Evolutionary conservation across 2,797 vertebrate genomes (phyloP).

Genomic region (Rhinella marina): DNA sequence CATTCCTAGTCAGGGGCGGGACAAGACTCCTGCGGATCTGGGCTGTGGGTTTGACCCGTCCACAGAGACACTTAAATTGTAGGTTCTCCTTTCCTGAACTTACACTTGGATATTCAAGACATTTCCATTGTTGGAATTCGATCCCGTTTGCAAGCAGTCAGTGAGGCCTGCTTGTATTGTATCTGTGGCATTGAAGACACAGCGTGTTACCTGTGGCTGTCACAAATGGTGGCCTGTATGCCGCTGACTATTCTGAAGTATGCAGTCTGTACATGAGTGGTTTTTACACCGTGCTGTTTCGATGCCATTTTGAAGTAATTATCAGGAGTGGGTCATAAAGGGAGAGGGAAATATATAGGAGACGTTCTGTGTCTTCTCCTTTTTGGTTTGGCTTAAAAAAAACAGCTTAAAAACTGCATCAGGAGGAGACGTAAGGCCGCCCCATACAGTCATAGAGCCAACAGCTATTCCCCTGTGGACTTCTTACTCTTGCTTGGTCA

Average conservation of each 20-base stretch:
- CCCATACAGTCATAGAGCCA: no score
- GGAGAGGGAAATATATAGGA: no score
- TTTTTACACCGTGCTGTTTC: no score
- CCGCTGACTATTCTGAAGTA: not conserved
- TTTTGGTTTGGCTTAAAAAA: no score
- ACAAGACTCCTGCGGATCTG: not conserved
- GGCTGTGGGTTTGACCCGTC: not conserved
- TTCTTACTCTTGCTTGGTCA: no score
- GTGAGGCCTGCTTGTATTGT: not conserved
- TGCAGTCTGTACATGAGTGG: no score
- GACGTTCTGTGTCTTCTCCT: no score
- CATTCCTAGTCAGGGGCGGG: not conserved
- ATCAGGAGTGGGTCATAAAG: no score
- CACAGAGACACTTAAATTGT: slow-evolving; percentile 1
- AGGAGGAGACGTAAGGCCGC: no score
- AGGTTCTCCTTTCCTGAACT: slow-evolving; percentile 15
- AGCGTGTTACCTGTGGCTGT: not conserved
- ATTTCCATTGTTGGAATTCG: not conserved
- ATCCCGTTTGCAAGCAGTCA: not conserved
- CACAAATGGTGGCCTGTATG: not conserved
- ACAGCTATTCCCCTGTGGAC: no score
- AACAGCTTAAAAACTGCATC: no score
- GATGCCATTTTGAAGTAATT: no score
- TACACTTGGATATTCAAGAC: not conserved
- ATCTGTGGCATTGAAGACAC: not conserved